Percentiles rank a stretch among this genome's conserved stretches.
Evolutionary conservation across 2,888 invertebrate species (phyloP).

Genomic region (Dryococelus australis): DNA sequence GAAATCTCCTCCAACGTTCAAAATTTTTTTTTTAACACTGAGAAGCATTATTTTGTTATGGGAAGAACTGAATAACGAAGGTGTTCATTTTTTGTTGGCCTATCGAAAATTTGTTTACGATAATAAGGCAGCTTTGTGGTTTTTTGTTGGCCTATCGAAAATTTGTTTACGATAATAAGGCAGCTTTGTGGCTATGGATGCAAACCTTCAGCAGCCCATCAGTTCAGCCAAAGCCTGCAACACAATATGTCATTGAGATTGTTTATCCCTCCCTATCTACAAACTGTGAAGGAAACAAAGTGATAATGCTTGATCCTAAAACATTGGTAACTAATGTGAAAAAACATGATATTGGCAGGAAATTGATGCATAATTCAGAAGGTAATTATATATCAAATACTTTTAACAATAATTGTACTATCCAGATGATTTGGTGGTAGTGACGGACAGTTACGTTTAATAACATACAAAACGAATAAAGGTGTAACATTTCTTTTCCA

Average conservation of each 20-base stretch:
- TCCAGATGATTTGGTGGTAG: too few relatives aligned
- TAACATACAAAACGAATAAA: too few relatives aligned
- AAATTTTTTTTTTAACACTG: slow-evolving; percentile 43
- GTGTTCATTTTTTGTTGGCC: slow-evolving; percentile 45
- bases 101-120: slow-evolving; percentile 49
- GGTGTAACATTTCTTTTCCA: too few relatives aligned
- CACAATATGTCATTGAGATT: slow-evolving; percentile 42
- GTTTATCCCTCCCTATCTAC: slow-evolving; percentile 34
- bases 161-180: too few relatives aligned
- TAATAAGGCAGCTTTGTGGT: slow-evolving; percentile 46
- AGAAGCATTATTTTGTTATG: slow-evolving; percentile 47
- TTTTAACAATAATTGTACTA: not conserved
- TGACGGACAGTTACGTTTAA: too few relatives aligned
- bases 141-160: slow-evolving; percentile 47
- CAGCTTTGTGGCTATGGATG: slow-evolving; percentile 48
- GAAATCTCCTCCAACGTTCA: not conserved
- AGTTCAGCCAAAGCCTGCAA: slow-evolving; percentile 43
- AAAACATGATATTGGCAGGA: too few relatives aligned
- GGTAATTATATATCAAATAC: too few relatives aligned
- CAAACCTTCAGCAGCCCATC: slow-evolving; percentile 44
- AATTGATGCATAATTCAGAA: too few relatives aligned
- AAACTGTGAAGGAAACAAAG: slow-evolving; percentile 42
- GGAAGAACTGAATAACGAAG: slow-evolving; percentile 43
- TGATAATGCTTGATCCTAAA: not conserved
- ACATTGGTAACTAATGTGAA: too few relatives aligned